phyloP scores from a whole-genome alignment of 1,140 invertebrate genomes.

The Luehdorfia chinensis region DNA sequence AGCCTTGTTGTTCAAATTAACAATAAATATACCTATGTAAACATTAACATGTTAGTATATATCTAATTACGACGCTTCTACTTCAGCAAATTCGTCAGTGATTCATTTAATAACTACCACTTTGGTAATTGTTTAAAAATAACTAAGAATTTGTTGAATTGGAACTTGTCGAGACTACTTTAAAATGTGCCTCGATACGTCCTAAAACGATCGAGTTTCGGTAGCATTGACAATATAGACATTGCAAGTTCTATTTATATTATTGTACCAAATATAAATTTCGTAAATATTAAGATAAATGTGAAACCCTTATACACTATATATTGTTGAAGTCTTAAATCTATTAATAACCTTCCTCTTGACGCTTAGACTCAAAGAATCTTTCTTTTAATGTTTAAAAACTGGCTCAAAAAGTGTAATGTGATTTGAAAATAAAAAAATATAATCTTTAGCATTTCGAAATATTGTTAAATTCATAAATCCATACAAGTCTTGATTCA shows the following conservation, averaged over 20 bases:
- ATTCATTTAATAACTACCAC: conserved; percentile 15
- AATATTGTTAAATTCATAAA: neutral
- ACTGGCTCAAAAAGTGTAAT: neutral
- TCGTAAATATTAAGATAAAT: conserved; percentile 41
- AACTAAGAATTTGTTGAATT: neutral
- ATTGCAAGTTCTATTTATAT: conserved; percentile 38
- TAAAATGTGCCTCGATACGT: conserved; percentile 25
- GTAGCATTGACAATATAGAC: conserved; percentile 57
- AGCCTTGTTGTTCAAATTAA: conserved; percentile 60
- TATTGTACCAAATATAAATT: conserved; percentile 30
- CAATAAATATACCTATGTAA: conserved; percentile 46
- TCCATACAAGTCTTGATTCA: no score
- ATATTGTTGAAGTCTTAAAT: conserved; percentile 11
- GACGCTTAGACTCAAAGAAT: neutral
- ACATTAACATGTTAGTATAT: conserved; percentile 15
- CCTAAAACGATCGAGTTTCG: conserved; percentile 32
- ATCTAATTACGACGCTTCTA: conserved; percentile 31
- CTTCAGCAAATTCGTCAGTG: conserved; percentile 33
- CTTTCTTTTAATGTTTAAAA: conserved; percentile 1
- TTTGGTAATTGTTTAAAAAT: neutral
- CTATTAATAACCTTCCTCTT: conserved; percentile 7
- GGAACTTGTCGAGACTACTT: conserved; percentile 18
- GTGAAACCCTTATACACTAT: conserved; percentile 14
- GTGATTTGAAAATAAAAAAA: no score
- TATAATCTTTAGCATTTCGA: neutral